Percentiles rank a stretch among this genome's conserved stretches.
phyloP scores from a whole-genome alignment of 2,113 vertebrate species.

The Hippocampus mohnikei region DNA sequence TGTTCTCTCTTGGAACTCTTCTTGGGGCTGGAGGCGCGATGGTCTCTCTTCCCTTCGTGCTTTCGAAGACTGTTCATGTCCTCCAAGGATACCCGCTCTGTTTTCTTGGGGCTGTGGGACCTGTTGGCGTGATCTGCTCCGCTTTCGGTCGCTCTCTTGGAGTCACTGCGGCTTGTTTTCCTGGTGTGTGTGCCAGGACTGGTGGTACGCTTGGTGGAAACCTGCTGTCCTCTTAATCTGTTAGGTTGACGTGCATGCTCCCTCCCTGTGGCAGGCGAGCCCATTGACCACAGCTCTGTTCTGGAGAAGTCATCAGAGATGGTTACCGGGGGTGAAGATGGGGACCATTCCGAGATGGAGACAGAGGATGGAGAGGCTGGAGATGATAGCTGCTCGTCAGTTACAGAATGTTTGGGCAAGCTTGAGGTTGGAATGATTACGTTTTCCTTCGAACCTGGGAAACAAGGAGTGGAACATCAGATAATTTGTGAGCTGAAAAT shows the following conservation, averaged over 20 bases:
- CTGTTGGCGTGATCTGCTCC: slow-evolving; percentile 35
- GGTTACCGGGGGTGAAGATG: slow-evolving; percentile 39
- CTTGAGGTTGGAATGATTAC: slow-evolving; percentile 75
- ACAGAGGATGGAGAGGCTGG: slow-evolving; percentile 74
- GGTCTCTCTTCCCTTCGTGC: slow-evolving; percentile 29
- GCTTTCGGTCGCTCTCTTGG: slow-evolving; percentile 44
- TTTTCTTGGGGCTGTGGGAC: slow-evolving; percentile 63
- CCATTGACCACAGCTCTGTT: slow-evolving; percentile 20
- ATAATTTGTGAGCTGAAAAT: background rate
- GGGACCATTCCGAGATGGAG: slow-evolving; percentile 73
- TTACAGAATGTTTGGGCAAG: slow-evolving; percentile 70
- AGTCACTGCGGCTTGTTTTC: slow-evolving; percentile 45
- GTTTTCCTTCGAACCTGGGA: slow-evolving; percentile 82
- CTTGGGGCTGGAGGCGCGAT: slow-evolving; percentile 73
- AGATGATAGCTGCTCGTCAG: slow-evolving; percentile 76
- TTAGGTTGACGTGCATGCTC: slow-evolving; percentile 37
- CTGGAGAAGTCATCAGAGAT: slow-evolving; percentile 64
- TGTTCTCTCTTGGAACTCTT: slow-evolving; percentile 64
- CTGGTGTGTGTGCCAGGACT: slow-evolving; percentile 53
- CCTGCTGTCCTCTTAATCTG: slow-evolving; percentile 49
- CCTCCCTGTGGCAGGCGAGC: slow-evolving; percentile 31
- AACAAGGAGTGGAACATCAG: slow-evolving; percentile 33
- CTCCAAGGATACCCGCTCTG: slow-evolving; percentile 53
- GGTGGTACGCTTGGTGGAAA: slow-evolving; percentile 46
- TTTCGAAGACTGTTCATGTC: slow-evolving; percentile 49